These are phyloP conservation scores for Lates japonicus DNA, from an alignment of 2,797 vertebrate species.

Conservation along the genomic window DNA sequence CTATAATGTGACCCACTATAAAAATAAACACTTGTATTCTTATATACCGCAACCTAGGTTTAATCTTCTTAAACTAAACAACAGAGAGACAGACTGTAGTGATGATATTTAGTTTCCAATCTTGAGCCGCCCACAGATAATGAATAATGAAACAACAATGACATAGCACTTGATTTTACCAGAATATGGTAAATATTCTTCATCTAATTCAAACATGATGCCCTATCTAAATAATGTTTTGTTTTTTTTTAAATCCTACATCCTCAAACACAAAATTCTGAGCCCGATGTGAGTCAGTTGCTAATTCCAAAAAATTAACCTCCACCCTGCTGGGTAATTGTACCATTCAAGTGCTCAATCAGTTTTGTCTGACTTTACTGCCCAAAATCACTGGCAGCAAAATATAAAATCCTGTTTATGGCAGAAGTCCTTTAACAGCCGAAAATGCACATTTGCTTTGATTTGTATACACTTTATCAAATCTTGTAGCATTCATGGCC, in stretches of 20 bases:
- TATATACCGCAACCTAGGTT: neutral
- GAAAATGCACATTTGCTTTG: constrained; percentile 15
- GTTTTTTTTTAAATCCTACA: constrained; percentile 11
- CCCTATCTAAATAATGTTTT: neutral
- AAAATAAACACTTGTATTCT: neutral
- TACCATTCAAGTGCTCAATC: constrained; percentile 7
- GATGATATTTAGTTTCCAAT: constrained; percentile 33
- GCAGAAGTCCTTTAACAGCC: neutral
- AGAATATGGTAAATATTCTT: constrained; percentile 27
- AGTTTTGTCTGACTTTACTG: neutral
- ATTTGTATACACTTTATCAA: constrained; percentile 28
- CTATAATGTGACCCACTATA: neutral
- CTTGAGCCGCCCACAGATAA: constrained; percentile 18
- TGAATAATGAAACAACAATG: constrained; percentile 44
- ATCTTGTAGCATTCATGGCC: constrained; percentile 8
- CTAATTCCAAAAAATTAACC: constrained; percentile 19
- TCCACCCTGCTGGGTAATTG: constrained; percentile 5
- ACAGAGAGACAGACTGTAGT: constrained; percentile 20
- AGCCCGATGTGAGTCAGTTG: neutral
- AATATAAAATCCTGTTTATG: constrained; percentile 6
- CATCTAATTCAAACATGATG: constrained; percentile 1
- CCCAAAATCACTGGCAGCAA: neutral
- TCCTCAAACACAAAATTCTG: neutral
- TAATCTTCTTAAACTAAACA: constrained; percentile 18
- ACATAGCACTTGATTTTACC: constrained; percentile 34